These are phyloP conservation scores for Netelia fuscicornis DNA, from an alignment of 2,888 invertebrate genomes.

Conservation along the genomic window DNA sequence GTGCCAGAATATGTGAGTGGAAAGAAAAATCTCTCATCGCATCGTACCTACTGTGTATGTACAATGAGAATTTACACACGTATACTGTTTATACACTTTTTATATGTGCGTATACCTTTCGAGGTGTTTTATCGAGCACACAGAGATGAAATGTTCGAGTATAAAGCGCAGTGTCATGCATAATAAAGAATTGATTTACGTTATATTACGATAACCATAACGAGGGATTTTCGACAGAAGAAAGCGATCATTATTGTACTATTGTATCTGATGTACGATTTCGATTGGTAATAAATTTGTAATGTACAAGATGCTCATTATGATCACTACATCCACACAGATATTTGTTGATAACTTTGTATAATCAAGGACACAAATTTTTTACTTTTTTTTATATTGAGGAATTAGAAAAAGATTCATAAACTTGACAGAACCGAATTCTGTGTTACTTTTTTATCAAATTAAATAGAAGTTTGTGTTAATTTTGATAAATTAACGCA, in stretches of 20 bases:
- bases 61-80: neutral
- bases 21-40: neutral
- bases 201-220: slow-evolving; percentile 17
- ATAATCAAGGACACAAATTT: neutral
- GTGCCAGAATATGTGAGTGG: slow-evolving; percentile 55
- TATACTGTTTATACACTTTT: neutral
- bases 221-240: slow-evolving; percentile 26
- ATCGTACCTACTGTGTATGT: neutral
- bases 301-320: slow-evolving; percentile 18
- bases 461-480: no score
- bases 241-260: slow-evolving; percentile 34
- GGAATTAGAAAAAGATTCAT: neutral
- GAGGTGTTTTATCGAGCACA: neutral
- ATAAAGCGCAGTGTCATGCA: slow-evolving; percentile 36
- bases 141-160: slow-evolving; percentile 15
- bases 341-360: neutral
- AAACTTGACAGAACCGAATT: neutral
- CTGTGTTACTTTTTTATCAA: no score
- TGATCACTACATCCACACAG: slow-evolving; percentile 5
- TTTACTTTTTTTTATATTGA: neutral
- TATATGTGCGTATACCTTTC: slow-evolving; percentile 1
- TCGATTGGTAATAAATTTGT: slow-evolving; percentile 60
- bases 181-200: slow-evolving; percentile 40
- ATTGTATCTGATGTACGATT: slow-evolving; percentile 49
- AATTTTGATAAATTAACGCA: no score